Percentiles rank a stretch among this genome's conserved stretches.
phyloP scores from a whole-genome alignment of 1,140 invertebrate genomes.

The Augochlora pura region DNA sequence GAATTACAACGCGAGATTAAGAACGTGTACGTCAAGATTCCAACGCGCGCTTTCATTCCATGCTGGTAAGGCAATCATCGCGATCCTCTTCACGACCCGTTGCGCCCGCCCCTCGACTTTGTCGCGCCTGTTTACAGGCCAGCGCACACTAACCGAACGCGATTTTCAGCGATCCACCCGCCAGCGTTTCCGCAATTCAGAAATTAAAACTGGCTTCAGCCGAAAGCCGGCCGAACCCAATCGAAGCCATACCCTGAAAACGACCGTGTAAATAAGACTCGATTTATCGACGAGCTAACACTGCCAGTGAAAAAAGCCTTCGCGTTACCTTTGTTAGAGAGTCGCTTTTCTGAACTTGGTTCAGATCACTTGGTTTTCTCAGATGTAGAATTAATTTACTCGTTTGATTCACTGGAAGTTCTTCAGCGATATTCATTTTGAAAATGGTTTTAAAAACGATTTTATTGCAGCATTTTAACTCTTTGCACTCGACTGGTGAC shows the following conservation, averaged over 20 bases:
- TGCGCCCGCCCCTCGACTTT: neutral
- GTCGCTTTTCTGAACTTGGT: no score
- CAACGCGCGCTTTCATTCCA: neutral
- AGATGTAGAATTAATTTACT: no score
- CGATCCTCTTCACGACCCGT: constrained; percentile 1
- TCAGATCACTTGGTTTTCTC: no score
- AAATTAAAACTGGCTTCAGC: neutral
- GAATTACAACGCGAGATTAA: constrained; percentile 6
- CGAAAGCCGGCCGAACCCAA: neutral
- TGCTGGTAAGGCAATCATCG: neutral
- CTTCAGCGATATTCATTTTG: no score
- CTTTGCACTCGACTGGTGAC: no score
- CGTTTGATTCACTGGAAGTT: no score
- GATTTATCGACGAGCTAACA: no score
- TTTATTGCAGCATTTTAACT: no score
- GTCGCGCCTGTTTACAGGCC: constrained; percentile 15
- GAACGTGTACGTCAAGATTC: neutral
- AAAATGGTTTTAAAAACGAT: no score
- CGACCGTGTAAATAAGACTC: neutral
- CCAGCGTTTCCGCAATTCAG: neutral
- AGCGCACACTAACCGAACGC: neutral
- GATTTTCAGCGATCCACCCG: constrained; percentile 17
- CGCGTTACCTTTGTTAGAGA: no score
- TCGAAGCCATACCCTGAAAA: neutral
- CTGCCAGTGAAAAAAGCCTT: no score